Conservation (phyloP, 2,113 vertebrate species). For the Sclerurus mexicanus region DNA sequence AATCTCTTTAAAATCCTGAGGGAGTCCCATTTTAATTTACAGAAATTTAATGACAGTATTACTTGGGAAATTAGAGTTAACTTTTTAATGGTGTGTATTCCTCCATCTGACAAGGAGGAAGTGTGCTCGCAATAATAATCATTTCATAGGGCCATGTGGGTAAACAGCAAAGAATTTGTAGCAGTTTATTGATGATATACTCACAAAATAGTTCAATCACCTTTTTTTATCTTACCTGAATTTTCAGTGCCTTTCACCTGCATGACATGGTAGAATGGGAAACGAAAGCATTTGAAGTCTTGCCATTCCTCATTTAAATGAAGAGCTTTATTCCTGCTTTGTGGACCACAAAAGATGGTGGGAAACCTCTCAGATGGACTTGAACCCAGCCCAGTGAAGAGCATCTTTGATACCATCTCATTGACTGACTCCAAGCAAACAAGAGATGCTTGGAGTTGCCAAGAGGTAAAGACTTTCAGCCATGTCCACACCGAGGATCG, state of each 20-base stretch:
- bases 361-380: neutral
- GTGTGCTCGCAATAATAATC: neutral
- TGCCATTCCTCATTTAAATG: neutral
- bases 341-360: neutral
- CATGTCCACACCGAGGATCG: neutral
- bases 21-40: conserved; percentile 44
- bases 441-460: neutral
- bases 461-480: too few species aligned
- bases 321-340: neutral
- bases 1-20: neutral
- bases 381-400: neutral
- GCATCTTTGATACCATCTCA: rapidly evolving
- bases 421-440: neutral
- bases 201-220: neutral
- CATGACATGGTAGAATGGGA: rapidly evolving
- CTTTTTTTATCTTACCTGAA: neutral
- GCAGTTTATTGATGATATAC: neutral
- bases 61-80: conserved; percentile 15
- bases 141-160: neutral
- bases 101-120: neutral
- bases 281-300: neutral
- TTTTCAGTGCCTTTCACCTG: neutral
- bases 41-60: conserved; percentile 51
- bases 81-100: neutral
- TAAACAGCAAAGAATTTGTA: neutral